These are phyloP conservation scores for Magallana ariakensis DNA, from an alignment of 1,140 invertebrate species.

Conservation along the genomic window DNA sequence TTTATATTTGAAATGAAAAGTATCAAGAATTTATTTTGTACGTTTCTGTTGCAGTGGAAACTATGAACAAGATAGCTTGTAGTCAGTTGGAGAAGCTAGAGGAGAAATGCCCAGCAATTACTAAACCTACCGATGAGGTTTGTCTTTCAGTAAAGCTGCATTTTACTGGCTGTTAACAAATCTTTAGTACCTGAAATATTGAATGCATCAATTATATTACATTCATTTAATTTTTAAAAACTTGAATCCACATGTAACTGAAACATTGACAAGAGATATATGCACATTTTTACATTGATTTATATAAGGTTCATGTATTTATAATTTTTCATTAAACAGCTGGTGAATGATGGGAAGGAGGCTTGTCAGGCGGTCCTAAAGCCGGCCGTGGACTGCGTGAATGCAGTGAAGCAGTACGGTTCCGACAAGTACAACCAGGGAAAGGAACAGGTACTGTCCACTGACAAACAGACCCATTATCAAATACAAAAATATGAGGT, in stretches of 20 bases:
- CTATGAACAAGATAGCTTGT: slow-evolving; percentile 63
- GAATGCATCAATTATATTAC: too few relatives aligned
- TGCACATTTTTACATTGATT: too few relatives aligned
- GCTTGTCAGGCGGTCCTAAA: slow-evolving; percentile 58
- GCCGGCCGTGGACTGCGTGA: slow-evolving; percentile 66
- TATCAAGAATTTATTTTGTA: too few relatives aligned
- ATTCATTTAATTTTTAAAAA: too few relatives aligned
- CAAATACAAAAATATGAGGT: too few relatives aligned
- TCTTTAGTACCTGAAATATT: too few relatives aligned
- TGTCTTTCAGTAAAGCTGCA: not conserved
- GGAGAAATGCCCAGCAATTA: slow-evolving; percentile 67
- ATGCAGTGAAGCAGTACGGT: slow-evolving; percentile 58
- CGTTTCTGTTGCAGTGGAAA: slow-evolving; percentile 50
- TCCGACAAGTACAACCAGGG: slow-evolving; percentile 58
- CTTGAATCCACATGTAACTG: too few relatives aligned
- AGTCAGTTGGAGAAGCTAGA: slow-evolving; percentile 65
- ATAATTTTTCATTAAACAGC: slow-evolving; percentile 39
- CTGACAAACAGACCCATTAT: not conserved
- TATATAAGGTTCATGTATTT: too few relatives aligned
- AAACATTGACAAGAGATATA: not conserved
- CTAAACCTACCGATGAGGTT: slow-evolving; percentile 67
- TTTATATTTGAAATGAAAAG: too few relatives aligned
- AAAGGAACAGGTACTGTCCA: slow-evolving; percentile 44
- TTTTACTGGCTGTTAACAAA: not conserved
- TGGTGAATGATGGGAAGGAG: slow-evolving; percentile 65